Evolutionary conservation across 1,140 invertebrate genomes (phyloP), one percentile per base, ranked within the genome.

Genomic region (Bombyx mandarina): DNA sequence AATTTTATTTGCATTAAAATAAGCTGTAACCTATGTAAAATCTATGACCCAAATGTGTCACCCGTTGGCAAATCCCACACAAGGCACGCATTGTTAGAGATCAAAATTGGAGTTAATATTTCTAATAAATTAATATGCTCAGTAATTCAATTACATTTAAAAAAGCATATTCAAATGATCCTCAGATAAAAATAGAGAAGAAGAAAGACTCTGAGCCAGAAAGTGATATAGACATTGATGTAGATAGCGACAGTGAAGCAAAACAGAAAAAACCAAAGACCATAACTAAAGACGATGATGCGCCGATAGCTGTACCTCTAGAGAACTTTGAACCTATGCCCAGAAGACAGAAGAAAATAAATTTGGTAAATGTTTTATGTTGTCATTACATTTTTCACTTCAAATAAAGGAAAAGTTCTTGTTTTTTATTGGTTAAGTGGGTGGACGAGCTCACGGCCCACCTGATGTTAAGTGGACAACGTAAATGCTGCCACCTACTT

Each of bases 151-250:
- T 3, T 50, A 50, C 26, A 50, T 8, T 5, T 22, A 12, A 50
- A 47, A 26, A 48, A 10, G n/a, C 35, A 10, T 22, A 58, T 44
- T 7, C 22, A 53, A 52, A 52, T 59, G 43, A 45, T 55, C 70
- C 71, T 7, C 55, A 89, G 82, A 86, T 87, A 61, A 87, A 85
- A 75, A 79, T 87, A 54, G 84, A 84, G 54, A 86, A 90, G 69
- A 87, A 87, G 55, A 79, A 73, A 61, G 77, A 86, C 53, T 88
- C 88, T 4, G 88, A 89, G 47, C 84, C 85, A 54, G 90, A 90
- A 57, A 88, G 86, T 67, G 90, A 91, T 61, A 77, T 89, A 69
- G 90, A 90, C 57, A 85, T 91, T 60, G 90, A 91, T 66, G 73
- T 91, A 66, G 90, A 90, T 67, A 88, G 89, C 71, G 84, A 85